These are phyloP conservation scores for Capitella teleta DNA, from an alignment of 1,140 invertebrate genomes.

Conservation along the genomic window DNA sequence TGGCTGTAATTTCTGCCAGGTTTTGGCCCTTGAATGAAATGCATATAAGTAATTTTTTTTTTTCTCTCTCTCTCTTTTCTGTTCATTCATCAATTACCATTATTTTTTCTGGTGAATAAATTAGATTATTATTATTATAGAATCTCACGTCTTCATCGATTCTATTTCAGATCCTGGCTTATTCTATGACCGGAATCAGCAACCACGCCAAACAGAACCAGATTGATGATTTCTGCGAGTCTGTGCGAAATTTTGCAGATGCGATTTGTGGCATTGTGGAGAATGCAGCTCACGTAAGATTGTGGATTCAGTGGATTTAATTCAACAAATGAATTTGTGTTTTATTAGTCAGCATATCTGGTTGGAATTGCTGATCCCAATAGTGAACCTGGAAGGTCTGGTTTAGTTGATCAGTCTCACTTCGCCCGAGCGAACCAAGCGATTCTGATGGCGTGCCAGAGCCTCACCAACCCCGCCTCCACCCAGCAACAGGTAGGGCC, in stretches of 20 bases:
- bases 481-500: slow-evolving; percentile 66
- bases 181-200: slow-evolving; percentile 64
- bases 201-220: slow-evolving; percentile 79
- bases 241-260: slow-evolving; percentile 69
- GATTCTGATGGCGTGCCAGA: slow-evolving; percentile 77
- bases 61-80: neutral
- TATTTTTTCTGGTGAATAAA: no score
- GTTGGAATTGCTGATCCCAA: slow-evolving; percentile 84
- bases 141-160: neutral
- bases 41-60: no score
- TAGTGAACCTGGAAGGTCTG: slow-evolving; percentile 77
- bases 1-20: no score
- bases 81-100: no score
- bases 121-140: neutral
- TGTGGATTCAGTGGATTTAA: neutral
- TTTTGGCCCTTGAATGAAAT: no score
- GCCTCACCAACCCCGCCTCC: slow-evolving; percentile 60
- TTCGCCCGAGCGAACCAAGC: slow-evolving; percentile 76
- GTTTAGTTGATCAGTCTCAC: slow-evolving; percentile 81
- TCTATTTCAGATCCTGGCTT: slow-evolving; percentile 27
- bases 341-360: slow-evolving; percentile 61
- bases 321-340: neutral
- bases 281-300: slow-evolving; percentile 57
- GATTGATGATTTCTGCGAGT: slow-evolving; percentile 73
- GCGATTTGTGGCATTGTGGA: slow-evolving; percentile 89